phyloP scores from a whole-genome alignment of 2,113 vertebrate species.

The Urocolius indicus region DNA sequence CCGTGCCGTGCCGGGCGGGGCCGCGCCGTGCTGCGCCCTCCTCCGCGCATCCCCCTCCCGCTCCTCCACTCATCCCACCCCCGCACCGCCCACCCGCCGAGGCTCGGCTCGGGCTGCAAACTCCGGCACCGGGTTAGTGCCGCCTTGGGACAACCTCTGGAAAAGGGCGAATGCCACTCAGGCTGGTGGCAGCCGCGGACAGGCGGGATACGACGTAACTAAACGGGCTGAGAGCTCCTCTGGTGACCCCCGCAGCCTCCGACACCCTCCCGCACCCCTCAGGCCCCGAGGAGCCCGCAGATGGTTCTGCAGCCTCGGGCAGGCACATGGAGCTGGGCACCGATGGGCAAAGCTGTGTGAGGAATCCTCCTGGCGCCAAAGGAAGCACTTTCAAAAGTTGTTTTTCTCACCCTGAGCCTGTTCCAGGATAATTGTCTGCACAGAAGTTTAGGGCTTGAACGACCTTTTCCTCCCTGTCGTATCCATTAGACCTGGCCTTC shows the following conservation, averaged over 20 bases:
- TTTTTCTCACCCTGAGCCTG: neutral
- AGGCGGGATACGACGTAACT: no score
- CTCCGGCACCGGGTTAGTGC: no score
- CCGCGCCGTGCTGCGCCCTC: neutral
- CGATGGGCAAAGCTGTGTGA: neutral
- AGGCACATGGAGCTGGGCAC: neutral
- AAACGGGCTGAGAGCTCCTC: no score
- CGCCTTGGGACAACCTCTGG: no score
- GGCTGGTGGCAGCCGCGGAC: no score
- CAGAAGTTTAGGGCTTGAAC: neutral
- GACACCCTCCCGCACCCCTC: no score
- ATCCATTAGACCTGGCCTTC: neutral
- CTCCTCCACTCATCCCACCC: neutral
- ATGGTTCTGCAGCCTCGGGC: neutral
- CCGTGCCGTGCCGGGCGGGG: neutral
- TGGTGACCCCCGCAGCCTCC: no score
- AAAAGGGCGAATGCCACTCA: no score
- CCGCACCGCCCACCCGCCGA: no score
- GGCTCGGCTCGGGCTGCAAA: no score
- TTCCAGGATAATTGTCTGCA: neutral
- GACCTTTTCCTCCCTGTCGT: neutral
- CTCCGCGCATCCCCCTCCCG: neutral
- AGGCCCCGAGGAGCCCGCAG: neutral
- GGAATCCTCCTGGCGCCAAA: fast-evolving
- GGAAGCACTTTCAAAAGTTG: neutral